Evolutionary conservation across 2,797 vertebrate species (phyloP).

Genomic region (Neosilurus mollespiculum): DNA sequence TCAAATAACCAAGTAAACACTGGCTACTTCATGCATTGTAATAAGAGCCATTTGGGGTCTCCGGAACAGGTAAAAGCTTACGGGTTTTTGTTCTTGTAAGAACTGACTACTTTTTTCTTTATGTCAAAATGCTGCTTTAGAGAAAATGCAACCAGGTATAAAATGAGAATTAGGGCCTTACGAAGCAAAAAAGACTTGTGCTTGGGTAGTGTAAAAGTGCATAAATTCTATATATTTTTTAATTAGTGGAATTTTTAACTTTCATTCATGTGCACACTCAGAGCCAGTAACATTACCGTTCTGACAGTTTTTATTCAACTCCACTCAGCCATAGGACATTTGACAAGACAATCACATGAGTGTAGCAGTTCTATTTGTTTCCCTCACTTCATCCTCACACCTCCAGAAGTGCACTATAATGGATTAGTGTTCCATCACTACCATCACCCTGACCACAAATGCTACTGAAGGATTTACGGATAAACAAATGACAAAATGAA

Average conservation of each 20-base stretch:
- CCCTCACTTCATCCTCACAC: background rate
- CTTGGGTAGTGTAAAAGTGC: background rate
- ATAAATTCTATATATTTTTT: background rate
- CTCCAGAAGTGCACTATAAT: background rate
- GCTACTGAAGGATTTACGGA: background rate
- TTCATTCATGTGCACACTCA: background rate
- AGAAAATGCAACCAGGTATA: background rate
- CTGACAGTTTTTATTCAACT: background rate
- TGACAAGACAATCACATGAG: slow-evolving; percentile 2
- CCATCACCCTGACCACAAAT: background rate
- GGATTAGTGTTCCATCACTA: background rate
- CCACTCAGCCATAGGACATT: background rate
- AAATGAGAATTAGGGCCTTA: background rate
- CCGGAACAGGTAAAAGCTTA: background rate
- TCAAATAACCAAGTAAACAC: background rate
- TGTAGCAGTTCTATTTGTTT: background rate
- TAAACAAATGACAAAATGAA: too few relatives aligned
- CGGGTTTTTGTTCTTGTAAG: background rate
- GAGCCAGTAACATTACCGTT: background rate
- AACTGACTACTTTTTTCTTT: background rate
- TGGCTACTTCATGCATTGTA: background rate
- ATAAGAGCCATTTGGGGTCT: background rate
- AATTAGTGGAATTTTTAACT: background rate
- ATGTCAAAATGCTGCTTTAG: background rate
- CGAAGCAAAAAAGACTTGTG: background rate